These are phyloP conservation scores for Pseudococcus longispinus DNA, from an alignment of 2,888 invertebrate genomes.

Conservation along the genomic window DNA sequence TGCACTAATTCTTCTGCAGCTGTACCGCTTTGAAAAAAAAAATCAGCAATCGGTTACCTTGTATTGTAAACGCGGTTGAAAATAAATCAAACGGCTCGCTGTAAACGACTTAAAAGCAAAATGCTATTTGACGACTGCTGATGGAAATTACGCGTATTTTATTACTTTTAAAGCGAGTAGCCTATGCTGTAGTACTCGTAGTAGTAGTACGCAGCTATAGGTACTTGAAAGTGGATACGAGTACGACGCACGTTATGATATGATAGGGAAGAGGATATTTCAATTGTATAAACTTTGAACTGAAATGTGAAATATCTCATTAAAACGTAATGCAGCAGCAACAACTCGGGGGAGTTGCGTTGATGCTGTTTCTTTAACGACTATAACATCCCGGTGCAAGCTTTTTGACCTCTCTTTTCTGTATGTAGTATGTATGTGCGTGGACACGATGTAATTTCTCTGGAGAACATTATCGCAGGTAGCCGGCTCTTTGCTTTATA, in stretches of 20 bases:
- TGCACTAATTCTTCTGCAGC: not conserved
- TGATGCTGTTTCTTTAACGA: not conserved
- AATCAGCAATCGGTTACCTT: not conserved
- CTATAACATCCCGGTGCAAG: not conserved
- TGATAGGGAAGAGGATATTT: not conserved
- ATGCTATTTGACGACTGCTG: not conserved
- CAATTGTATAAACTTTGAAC: constrained; percentile 29
- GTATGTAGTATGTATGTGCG: not conserved
- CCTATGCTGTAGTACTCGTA: too few species aligned
- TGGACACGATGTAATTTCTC: not conserved
- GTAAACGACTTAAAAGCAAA: not conserved
- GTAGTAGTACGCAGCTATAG: not conserved
- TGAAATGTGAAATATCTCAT: constrained; percentile 19
- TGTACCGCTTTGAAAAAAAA: not conserved
- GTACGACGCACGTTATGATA: not conserved
- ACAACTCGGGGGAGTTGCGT: not conserved
- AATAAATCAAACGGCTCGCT: not conserved
- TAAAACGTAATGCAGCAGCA: constrained; percentile 14
- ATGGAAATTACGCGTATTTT: not conserved
- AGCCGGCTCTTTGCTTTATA: not conserved
- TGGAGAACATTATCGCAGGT: not conserved
- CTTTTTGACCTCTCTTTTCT: constrained; percentile 13
- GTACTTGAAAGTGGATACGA: not conserved
- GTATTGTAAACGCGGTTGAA: not conserved
- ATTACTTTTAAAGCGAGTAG: not conserved